Percentiles rank a stretch among this genome's conserved stretches.
Conservation (phyloP, 2,888 invertebrate genomes). For the Frankliniella intonsa region DNA sequence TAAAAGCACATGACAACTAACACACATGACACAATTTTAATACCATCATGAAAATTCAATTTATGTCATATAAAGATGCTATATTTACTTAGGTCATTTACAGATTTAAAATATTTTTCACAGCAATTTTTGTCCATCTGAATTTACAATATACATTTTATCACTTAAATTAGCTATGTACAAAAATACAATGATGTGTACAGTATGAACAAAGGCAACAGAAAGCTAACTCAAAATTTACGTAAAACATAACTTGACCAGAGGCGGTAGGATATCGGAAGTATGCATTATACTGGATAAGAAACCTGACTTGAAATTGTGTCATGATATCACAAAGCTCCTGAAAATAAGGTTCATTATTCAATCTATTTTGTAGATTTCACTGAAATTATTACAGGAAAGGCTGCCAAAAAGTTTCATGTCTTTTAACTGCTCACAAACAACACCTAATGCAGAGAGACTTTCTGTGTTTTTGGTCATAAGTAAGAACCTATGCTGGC, state of each 20-base stretch:
- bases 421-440: too few species aligned
- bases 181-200: constrained; percentile 21
- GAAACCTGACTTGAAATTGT: too few species aligned
- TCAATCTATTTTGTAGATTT: too few species aligned
- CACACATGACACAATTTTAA: constrained; percentile 19
- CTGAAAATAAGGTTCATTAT: too few species aligned
- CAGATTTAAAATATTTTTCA: constrained; percentile 22
- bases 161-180: not conserved
- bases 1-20: constrained; percentile 20
- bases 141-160: constrained; percentile 24
- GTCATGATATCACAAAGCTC: too few species aligned
- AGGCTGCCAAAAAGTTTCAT: too few species aligned
- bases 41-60: not conserved
- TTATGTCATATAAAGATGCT: not conserved
- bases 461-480: too few species aligned
- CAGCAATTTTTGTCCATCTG: constrained; percentile 5
- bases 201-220: constrained; percentile 16
- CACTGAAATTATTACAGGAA: too few species aligned
- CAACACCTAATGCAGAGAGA: too few species aligned
- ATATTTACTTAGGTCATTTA: constrained; percentile 21
- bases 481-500: too few species aligned
- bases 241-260: constrained; percentile 1
- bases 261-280: not conserved
- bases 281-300: too few species aligned
- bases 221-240: constrained; percentile 4